Evolutionary conservation across 1,140 invertebrate genomes (phyloP).

Genomic region (Cotesia vestalis): DNA sequence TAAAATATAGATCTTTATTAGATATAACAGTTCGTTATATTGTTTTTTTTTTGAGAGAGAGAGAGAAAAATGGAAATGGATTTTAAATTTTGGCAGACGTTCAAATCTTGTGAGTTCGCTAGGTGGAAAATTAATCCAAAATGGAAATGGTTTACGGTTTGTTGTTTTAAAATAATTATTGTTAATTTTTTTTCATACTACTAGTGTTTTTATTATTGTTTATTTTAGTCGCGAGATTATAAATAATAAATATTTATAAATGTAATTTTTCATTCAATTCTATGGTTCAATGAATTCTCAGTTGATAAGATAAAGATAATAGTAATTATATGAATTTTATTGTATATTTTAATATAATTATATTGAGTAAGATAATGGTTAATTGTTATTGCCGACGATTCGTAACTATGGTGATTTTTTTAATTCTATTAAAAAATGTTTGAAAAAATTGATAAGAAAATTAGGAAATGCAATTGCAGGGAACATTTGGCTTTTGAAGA

Average conservation of each 20-base stretch:
- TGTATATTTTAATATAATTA: neutral
- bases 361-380: too few species aligned
- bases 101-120: constrained; percentile 45
- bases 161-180: constrained; percentile 32
- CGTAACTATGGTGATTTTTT: constrained; percentile 15
- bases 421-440: neutral
- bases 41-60: too few species aligned
- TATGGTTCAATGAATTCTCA: constrained; percentile 30
- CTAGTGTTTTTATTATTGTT: neutral
- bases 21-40: too few species aligned
- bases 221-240: constrained; percentile 11
- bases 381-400: neutral
- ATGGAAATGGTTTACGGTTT: constrained; percentile 52
- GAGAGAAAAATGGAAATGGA: constrained; percentile 40
- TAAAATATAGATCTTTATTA: neutral
- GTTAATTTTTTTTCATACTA: constrained; percentile 4
- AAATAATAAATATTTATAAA: constrained; percentile 9
- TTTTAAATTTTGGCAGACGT: constrained; percentile 48
- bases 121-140: constrained; percentile 51
- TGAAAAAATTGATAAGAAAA: constrained; percentile 3
- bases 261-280: constrained; percentile 25
- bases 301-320: constrained; percentile 44
- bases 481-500: too few species aligned
- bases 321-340: constrained; percentile 9
- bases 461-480: too few species aligned